Evolutionary conservation across 1,140 invertebrate species (phyloP).

Genomic region (Tetramorium parvispinum): DNA sequence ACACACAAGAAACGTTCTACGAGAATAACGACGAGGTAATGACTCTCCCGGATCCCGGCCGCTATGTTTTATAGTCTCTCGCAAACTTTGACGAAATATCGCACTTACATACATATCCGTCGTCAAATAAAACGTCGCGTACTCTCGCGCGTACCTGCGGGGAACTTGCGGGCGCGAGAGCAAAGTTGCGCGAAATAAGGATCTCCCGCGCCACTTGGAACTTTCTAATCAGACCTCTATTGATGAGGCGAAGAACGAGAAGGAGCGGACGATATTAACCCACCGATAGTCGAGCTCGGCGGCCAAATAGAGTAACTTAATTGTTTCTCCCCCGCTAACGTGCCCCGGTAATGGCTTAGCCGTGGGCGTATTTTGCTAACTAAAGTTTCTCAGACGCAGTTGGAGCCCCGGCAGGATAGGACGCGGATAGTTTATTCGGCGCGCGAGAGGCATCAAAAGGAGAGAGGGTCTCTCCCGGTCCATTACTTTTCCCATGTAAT

Average conservation of each 20-base stretch:
- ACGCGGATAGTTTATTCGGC: constrained; percentile 26
- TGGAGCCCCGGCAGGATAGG: background rate
- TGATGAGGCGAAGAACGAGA: constrained; percentile 13
- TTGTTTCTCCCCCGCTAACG: constrained; percentile 48
- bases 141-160: background rate
- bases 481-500: background rate
- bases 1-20: background rate
- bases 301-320: constrained; percentile 48
- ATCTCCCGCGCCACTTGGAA: constrained; percentile 10
- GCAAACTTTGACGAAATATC: background rate
- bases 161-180: background rate
- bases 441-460: constrained; percentile 1
- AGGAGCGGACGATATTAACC: constrained; percentile 31
- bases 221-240: constrained; percentile 41
- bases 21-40: background rate
- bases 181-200: constrained; percentile 33
- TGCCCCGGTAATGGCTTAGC: constrained; percentile 39
- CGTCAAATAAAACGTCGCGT: background rate
- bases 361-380: constrained; percentile 45
- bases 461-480: background rate
- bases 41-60: background rate
- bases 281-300: background rate
- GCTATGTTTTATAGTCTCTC: background rate
- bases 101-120: background rate
- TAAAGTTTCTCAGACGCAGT: constrained; percentile 41